phyloP scores from a whole-genome alignment of 1,140 invertebrate species.

The Bursaphelenchus mucronatus region DNA sequence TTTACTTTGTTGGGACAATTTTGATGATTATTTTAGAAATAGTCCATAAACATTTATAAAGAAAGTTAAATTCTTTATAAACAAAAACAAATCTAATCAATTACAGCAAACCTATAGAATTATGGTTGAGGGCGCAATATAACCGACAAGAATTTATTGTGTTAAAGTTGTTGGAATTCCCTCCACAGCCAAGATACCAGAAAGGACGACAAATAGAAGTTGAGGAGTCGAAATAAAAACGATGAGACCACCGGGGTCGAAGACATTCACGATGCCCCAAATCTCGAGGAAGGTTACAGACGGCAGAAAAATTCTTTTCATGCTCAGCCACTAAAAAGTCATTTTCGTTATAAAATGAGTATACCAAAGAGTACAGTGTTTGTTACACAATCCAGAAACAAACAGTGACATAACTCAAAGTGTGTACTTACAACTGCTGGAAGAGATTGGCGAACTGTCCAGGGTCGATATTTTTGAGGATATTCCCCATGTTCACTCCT shows the following conservation, averaged over 20 bases:
- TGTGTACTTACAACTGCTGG: conserved; percentile 36
- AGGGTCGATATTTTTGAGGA: conserved; percentile 13
- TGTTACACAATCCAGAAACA: not conserved
- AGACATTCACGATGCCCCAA: conserved; percentile 5
- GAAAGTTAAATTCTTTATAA: too few relatives aligned
- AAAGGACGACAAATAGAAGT: conserved; percentile 16
- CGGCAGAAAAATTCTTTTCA: too few relatives aligned
- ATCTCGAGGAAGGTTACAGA: conserved; percentile 15
- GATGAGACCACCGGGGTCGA: conserved; percentile 25
- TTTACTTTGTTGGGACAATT: not conserved
- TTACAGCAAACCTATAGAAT: conserved; percentile 6
- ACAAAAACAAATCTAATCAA: not conserved
- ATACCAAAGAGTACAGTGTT: conserved; percentile 7
- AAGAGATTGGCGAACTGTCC: conserved; percentile 41
- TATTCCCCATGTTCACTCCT: conserved; percentile 21
- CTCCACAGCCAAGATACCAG: conserved; percentile 22
- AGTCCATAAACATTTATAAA: not conserved
- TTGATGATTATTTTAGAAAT: conserved; percentile 4
- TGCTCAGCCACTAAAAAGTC: not conserved
- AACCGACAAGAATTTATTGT: conserved; percentile 17
- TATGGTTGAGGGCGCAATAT: not conserved
- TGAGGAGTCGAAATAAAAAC: conserved; percentile 20
- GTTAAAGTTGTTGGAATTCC: conserved; percentile 12
- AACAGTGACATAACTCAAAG: conserved; percentile 7
- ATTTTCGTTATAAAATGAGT: not conserved